Conservation (phyloP, 2,888 invertebrate genomes). For the Elmis aenea region DNA sequence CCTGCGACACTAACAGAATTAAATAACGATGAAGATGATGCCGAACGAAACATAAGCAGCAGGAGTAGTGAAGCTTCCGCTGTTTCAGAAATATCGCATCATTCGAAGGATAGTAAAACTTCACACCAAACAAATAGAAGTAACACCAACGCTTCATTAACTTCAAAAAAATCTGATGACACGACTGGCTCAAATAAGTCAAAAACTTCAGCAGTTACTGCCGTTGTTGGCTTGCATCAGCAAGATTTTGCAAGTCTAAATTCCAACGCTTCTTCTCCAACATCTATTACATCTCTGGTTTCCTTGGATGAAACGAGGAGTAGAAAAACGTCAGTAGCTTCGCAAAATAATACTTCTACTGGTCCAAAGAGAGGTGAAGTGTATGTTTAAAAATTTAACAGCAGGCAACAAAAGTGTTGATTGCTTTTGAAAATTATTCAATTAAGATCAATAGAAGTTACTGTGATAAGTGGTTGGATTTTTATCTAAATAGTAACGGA, state of each 20-base stretch:
- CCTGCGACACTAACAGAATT: constrained; percentile 21
- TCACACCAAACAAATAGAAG: constrained; percentile 40
- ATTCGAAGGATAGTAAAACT: constrained; percentile 39
- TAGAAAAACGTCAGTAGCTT: constrained; percentile 47
- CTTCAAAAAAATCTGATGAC: constrained; percentile 25
- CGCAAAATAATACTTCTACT: constrained; percentile 42
- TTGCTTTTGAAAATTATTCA: no score
- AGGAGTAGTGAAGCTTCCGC: constrained; percentile 41
- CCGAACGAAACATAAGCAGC: constrained; percentile 31
- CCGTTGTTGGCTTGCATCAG: no score
- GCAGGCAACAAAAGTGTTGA: no score
- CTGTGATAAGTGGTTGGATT: no score
- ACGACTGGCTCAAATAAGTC: constrained; percentile 25
- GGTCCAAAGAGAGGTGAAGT: constrained; percentile 52
- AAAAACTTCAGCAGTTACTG: not conserved
- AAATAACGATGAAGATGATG: constrained; percentile 18
- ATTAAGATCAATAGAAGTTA: no score
- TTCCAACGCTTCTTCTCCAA: constrained; percentile 30
- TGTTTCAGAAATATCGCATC: constrained; percentile 37
- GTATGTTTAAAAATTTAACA: constrained; percentile 51
- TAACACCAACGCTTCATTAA: constrained; percentile 36
- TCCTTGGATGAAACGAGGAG: constrained; percentile 30
- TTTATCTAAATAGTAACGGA: no score
- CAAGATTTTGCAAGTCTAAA: constrained; percentile 18
- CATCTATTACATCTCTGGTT: constrained; percentile 27